These are phyloP conservation scores for Apotomis turbidana DNA, from an alignment of 2,888 invertebrate genomes.

Conservation along the genomic window DNA sequence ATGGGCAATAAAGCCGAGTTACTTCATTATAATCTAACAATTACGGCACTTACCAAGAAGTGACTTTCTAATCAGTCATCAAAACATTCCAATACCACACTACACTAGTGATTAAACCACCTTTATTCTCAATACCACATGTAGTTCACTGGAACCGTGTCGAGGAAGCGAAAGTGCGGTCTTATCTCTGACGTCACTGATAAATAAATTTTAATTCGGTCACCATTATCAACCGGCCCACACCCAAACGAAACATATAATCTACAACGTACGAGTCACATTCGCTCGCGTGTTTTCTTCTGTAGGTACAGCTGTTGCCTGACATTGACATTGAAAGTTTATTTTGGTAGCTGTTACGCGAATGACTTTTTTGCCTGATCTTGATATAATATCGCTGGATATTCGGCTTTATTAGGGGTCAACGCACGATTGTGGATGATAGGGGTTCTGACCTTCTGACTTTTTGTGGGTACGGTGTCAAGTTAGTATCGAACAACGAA, in stretches of 20 bases:
- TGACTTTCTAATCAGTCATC: too few species aligned
- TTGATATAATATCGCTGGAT: slow-evolving; percentile 36
- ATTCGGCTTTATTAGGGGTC: slow-evolving; percentile 35
- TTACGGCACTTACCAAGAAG: too few species aligned
- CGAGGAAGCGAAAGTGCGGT: neutral
- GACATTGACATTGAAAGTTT: slow-evolving; percentile 41
- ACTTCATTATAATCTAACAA: too few species aligned
- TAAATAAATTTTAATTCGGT: slow-evolving; percentile 27
- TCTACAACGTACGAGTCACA: slow-evolving; percentile 9
- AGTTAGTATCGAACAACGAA: too few species aligned
- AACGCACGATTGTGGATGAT: slow-evolving; percentile 33
- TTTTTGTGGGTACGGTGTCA: too few species aligned
- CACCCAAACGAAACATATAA: slow-evolving; percentile 10
- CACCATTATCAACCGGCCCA: slow-evolving; percentile 1
- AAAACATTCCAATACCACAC: neutral
- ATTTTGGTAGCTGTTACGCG: slow-evolving; percentile 28
- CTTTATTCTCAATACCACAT: neutral
- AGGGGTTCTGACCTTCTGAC: slow-evolving; percentile 3
- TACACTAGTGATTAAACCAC: neutral
- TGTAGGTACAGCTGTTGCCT: slow-evolving; percentile 28
- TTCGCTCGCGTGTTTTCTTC: slow-evolving; percentile 4
- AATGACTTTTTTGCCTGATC: slow-evolving; percentile 29
- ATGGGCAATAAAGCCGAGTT: too few species aligned
- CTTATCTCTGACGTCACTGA: slow-evolving; percentile 35
- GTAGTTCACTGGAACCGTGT: slow-evolving; percentile 1